Percentiles rank a stretch among this genome's conserved stretches.
These are phyloP conservation scores for Ectemnius continuus DNA, from an alignment of 2,888 invertebrate species.

Conservation along the genomic window DNA sequence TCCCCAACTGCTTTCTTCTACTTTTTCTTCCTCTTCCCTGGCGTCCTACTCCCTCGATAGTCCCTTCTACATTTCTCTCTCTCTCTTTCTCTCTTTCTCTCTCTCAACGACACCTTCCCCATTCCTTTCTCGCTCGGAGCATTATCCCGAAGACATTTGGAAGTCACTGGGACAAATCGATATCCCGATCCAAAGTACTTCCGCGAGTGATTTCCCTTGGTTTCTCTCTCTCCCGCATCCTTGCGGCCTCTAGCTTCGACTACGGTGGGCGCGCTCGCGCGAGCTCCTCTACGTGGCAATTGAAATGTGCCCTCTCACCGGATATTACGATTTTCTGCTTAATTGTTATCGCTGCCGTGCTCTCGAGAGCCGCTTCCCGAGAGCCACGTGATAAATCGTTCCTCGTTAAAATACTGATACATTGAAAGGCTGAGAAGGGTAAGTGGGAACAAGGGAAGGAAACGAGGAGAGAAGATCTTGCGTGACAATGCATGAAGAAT, in stretches of 20 bases:
- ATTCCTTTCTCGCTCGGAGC: conserved; percentile 26
- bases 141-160: conserved; percentile 38
- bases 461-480: background rate
- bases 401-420: background rate
- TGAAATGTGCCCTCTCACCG: conserved; percentile 2
- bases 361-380: background rate
- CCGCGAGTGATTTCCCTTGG: conserved; percentile 11
- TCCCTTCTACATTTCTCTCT: conserved; percentile 14
- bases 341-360: background rate
- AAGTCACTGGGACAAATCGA: conserved; percentile 57
- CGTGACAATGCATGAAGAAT: background rate
- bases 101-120: background rate
- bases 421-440: background rate
- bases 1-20: conserved; percentile 22
- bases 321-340: background rate
- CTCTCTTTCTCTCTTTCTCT: conserved; percentile 22
- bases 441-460: background rate
- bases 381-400: conserved; percentile 1
- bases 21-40: conserved; percentile 14
- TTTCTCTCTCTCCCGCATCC: background rate
- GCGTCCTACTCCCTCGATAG: no score
- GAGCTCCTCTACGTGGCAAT: background rate
- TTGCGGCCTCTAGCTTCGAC: background rate
- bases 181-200: conserved; percentile 38
- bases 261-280: background rate